Evolutionary conservation across 2,797 vertebrate species (phyloP).

Genomic region (Anas bahamensis): DNA sequence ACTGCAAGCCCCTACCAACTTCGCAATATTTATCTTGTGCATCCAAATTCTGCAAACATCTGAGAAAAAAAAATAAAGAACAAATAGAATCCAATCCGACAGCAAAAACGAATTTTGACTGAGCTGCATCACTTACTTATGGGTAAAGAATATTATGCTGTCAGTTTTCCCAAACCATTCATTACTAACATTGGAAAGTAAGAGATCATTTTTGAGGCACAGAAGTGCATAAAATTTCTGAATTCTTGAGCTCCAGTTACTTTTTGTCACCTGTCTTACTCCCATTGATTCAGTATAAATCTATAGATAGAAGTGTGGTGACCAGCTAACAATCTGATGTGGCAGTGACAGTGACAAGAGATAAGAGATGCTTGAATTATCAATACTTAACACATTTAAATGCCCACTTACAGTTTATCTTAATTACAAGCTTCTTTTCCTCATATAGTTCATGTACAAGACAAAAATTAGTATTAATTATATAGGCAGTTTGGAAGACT

Average conservation of each 20-base stretch:
- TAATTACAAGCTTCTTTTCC: background rate
- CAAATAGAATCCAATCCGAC: background rate
- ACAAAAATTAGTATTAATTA: conserved; percentile 37
- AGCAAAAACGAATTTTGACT: background rate
- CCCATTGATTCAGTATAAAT: background rate
- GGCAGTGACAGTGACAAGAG: background rate
- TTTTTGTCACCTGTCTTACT: background rate
- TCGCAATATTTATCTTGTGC: background rate
- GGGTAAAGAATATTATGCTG: background rate
- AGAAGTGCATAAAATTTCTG: background rate
- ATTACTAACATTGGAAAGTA: background rate
- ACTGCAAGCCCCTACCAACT: background rate
- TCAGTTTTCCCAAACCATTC: background rate
- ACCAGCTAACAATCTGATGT: background rate
- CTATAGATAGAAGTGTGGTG: background rate
- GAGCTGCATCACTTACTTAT: background rate
- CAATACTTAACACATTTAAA: background rate
- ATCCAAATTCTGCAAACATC: background rate
- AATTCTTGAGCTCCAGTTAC: background rate
- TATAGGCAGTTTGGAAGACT: background rate
- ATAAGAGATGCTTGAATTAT: background rate
- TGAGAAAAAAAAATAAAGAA: background rate
- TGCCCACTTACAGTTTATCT: background rate
- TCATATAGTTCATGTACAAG: background rate
- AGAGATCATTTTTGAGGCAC: background rate